These are phyloP conservation scores for Trilocha varians DNA, from an alignment of 2,888 invertebrate species.

Conservation along the genomic window DNA sequence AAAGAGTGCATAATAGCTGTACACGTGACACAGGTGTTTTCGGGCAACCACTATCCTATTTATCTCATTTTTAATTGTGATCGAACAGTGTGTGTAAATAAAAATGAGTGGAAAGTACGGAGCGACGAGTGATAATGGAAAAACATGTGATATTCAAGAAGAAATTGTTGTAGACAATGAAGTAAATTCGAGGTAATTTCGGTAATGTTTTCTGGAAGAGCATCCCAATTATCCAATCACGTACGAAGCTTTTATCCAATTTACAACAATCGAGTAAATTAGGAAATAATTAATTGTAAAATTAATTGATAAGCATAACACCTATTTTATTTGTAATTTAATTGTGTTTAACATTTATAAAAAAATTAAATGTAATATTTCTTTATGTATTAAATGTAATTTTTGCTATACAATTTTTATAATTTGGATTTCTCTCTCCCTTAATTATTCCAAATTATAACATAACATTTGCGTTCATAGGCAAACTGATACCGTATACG, in stretches of 20 bases:
- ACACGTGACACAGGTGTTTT: background rate
- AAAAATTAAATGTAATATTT: too few species aligned
- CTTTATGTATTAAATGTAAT: too few species aligned
- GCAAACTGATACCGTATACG: too few species aligned
- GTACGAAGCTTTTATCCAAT: constrained; percentile 36
- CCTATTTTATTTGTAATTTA: too few species aligned
- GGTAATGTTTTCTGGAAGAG: constrained; percentile 11
- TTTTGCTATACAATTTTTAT: too few species aligned
- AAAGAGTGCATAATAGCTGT: constrained; percentile 1
- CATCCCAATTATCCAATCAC: constrained; percentile 24
- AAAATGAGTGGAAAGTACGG: constrained; percentile 58
- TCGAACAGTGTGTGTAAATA: constrained; percentile 1
- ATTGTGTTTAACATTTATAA: too few species aligned
- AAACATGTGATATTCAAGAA: constrained; percentile 31
- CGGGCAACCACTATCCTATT: background rate
- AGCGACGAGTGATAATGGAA: constrained; percentile 40
- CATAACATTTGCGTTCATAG: too few species aligned
- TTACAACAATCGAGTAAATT: constrained; percentile 22
- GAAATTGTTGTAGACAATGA: constrained; percentile 30
- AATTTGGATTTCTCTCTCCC: too few species aligned
- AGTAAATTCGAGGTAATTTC: constrained; percentile 42
- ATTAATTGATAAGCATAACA: too few species aligned
- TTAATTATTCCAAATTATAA: too few species aligned
- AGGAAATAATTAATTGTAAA: background rate
- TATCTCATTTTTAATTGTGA: background rate